Evolutionary conservation across 1,140 invertebrate genomes (phyloP), one percentile per base, ranked within the genome.

Genomic region (Arctopsyche grandis): DNA sequence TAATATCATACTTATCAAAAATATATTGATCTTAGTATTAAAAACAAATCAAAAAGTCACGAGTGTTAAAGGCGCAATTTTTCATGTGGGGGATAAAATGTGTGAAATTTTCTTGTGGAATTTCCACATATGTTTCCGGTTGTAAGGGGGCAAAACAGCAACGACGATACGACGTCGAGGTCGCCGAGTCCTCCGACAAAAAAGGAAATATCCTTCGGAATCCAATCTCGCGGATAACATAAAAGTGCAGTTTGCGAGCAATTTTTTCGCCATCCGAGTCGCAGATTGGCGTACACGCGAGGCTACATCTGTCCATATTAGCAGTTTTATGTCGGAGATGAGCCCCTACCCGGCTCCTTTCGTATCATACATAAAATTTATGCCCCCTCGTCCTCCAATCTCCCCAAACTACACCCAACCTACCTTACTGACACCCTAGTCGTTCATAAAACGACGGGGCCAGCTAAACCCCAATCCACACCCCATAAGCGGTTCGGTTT

Each of bases 171-270:
- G 21, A 10, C 3, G 58, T 14, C 21, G 48, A 60, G 58, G 63
- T 66, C 63, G 63, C 24, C 63, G 22, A 14, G 56, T 76, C 56
- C 56, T 76, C 75, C 26, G 22, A 7, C 52, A 77, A 69, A 77
- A 77, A 77, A 77, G 76, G 60, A 69, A 69, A 77, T 77, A 77
- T 77, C 76, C 43, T 77, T 69, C 38, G 76, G 76, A 77, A 77
- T 77, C 76, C 76, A 77, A 77, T 77, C 76, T 69, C 76, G 76
- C 24, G 66, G 76, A 77, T 77, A 77, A 77, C 76, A 77, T 77
- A 77, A 77, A 77, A 77, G 76, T 77, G 76, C 76, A 77, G 76
- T 77, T 77, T 77, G 60, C 76, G 38, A 69, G 76, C 76, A 77
- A 77, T 77, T 77, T 77, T 77, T 77, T 77, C 46, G 76, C 58